Conservation (phyloP, 2,113 vertebrate genomes). For the Ageneiosus marmoratus region DNA sequence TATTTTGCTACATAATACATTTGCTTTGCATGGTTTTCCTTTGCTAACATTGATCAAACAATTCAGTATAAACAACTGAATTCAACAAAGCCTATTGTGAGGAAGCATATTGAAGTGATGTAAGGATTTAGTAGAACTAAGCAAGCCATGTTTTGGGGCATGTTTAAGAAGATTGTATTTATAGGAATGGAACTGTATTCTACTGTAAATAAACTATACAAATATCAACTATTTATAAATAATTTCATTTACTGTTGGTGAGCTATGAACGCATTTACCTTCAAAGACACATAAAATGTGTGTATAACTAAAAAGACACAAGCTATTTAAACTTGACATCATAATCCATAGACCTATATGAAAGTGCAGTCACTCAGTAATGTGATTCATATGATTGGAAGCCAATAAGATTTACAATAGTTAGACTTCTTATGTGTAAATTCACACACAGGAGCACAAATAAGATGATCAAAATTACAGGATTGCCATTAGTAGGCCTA, state of each 20-base stretch:
- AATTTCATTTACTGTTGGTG: neutral
- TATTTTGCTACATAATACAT: slow-evolving; percentile 59
- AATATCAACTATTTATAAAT: slow-evolving; percentile 7
- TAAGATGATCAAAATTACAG: too few relatives aligned
- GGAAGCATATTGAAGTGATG: slow-evolving; percentile 54
- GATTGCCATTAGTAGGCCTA: too few relatives aligned
- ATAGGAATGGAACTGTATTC: slow-evolving; percentile 42
- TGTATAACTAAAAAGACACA: neutral
- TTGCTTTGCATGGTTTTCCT: slow-evolving; percentile 44
- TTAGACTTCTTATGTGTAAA: too few relatives aligned
- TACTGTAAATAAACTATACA: slow-evolving; percentile 51
- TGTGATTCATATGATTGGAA: neutral
- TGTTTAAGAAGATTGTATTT: slow-evolving; percentile 39
- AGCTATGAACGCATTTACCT: neutral
- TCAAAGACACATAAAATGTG: neutral
- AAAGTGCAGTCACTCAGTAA: neutral
- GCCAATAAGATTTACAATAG: neutral
- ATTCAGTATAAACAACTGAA: slow-evolving; percentile 50
- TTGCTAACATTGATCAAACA: slow-evolving; percentile 35
- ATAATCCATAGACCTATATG: neutral
- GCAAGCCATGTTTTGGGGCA: slow-evolving; percentile 22
- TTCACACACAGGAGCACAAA: too few relatives aligned
- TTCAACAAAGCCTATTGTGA: slow-evolving; percentile 56
- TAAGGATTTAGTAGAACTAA: slow-evolving; percentile 36
- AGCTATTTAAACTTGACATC: neutral